phyloP scores from a whole-genome alignment of 2,797 vertebrate genomes.

The Chaetophractus vellerosus region DNA sequence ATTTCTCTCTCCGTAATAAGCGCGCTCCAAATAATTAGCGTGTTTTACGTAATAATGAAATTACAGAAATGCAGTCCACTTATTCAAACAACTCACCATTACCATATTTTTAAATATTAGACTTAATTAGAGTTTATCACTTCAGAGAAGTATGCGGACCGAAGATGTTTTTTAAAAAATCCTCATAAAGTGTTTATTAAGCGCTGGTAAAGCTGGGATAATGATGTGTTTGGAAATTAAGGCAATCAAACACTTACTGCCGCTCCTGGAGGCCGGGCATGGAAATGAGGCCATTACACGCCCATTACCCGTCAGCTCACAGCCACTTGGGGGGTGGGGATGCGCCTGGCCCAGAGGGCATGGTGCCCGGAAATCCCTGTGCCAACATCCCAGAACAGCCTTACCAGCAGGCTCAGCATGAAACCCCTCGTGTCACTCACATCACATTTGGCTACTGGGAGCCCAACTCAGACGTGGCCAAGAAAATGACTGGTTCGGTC shows the following conservation, averaged over 20 bases:
- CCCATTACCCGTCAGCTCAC: conserved; percentile 97
- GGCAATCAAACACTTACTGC: conserved; percentile 99
- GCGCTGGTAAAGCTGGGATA: conserved; percentile 97
- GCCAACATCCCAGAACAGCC: conserved; percentile 71
- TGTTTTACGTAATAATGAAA: conserved; percentile 99
- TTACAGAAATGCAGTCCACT: conserved; percentile 96
- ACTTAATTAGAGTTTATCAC: conserved; percentile 99
- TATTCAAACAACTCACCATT: conserved; percentile 96
- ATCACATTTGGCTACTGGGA: conserved; percentile 46
- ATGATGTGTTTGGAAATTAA: conserved; percentile 99
- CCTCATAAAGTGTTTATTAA: conserved; percentile 99
- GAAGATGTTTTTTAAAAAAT: conserved; percentile 94
- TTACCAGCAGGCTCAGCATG: conserved; percentile 57
- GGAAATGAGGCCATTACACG: conserved; percentile 99
- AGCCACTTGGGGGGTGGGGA: conserved; percentile 86
- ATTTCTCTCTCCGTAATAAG: conserved; percentile 96
- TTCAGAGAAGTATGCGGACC: conserved; percentile 94
- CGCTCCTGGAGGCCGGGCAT: conserved; percentile 99
- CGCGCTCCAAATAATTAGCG: conserved; percentile 98
- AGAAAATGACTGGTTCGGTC: conserved; percentile 42
- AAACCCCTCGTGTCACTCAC: conserved; percentile 18
- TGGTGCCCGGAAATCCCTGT: conserved; percentile 70
- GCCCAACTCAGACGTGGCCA: conserved; percentile 57
- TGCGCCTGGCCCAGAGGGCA: conserved; percentile 80
- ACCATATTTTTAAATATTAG: conserved; percentile 99